Conservation (phyloP, 2,113 vertebrate species). For the Bucco capensis region DNA sequence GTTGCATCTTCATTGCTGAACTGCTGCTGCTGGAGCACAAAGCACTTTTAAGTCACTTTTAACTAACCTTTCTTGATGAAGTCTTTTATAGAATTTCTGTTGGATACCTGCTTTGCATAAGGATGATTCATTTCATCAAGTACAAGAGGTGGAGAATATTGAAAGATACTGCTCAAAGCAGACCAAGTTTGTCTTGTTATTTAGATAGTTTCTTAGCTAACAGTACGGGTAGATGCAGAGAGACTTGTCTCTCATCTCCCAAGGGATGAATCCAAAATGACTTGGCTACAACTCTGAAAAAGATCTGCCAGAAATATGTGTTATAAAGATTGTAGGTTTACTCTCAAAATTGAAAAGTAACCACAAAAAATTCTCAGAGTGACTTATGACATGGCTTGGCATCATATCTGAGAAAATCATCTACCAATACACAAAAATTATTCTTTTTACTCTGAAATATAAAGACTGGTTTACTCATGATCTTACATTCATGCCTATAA, state of each 20-base stretch:
- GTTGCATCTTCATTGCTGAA: background rate
- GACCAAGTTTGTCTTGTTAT: background rate
- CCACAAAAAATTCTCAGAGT: background rate
- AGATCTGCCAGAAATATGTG: background rate
- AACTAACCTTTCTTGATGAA: background rate
- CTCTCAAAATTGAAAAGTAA: background rate
- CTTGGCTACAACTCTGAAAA: background rate
- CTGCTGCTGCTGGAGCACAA: background rate
- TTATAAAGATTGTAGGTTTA: background rate
- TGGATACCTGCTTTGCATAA: background rate
- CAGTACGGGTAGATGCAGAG: background rate
- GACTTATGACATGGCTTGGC: background rate
- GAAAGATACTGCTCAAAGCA: background rate
- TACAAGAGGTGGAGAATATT: background rate
- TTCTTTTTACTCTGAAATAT: background rate
- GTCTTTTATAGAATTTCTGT: background rate
- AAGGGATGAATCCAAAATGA: background rate
- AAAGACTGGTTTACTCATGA: background rate
- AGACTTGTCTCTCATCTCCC: background rate
- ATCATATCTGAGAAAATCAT: background rate
- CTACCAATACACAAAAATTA: background rate
- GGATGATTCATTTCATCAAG: background rate
- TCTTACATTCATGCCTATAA: background rate
- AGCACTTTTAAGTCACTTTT: background rate
- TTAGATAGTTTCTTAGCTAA: background rate